Evolutionary conservation across 2,797 vertebrate species (phyloP).

Genomic region (Anisognathus igniventris): DNA sequence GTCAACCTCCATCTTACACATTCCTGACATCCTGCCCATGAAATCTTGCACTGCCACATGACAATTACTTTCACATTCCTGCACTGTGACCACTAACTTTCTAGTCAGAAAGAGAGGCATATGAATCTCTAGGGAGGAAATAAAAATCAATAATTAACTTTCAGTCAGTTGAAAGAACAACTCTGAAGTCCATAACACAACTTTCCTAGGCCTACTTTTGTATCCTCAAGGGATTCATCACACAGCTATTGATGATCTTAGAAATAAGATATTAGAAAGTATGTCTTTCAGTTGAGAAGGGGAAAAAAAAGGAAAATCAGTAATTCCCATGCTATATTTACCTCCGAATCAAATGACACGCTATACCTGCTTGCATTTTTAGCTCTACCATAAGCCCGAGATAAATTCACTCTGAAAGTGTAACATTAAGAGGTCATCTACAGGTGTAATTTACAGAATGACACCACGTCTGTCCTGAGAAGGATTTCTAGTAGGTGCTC

Average conservation of each 20-base stretch:
- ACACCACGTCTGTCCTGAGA: background rate
- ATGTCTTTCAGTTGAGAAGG: background rate
- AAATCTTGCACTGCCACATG: background rate
- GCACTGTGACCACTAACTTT: slow-evolving; percentile 8
- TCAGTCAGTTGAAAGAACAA: background rate
- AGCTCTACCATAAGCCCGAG: background rate
- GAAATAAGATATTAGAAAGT: background rate
- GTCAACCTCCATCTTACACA: background rate
- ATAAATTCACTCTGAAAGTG: background rate
- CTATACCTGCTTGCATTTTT: background rate
- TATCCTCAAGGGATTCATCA: background rate
- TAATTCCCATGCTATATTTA: background rate
- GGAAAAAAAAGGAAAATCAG: background rate
- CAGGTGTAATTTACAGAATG: background rate
- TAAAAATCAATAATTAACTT: slow-evolving; percentile 51
- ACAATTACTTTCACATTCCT: background rate
- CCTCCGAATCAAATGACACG: background rate
- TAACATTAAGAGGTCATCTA: background rate
- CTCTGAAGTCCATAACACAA: slow-evolving; percentile 20
- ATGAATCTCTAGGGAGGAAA: background rate
- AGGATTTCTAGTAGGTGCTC: background rate
- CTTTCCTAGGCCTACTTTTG: background rate
- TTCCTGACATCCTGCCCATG: background rate
- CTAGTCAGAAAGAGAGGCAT: background rate
- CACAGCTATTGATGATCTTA: background rate